Evolutionary conservation across 2,113 vertebrate genomes (phyloP).

Genomic region (Brachionichthys hirsutus): DNA sequence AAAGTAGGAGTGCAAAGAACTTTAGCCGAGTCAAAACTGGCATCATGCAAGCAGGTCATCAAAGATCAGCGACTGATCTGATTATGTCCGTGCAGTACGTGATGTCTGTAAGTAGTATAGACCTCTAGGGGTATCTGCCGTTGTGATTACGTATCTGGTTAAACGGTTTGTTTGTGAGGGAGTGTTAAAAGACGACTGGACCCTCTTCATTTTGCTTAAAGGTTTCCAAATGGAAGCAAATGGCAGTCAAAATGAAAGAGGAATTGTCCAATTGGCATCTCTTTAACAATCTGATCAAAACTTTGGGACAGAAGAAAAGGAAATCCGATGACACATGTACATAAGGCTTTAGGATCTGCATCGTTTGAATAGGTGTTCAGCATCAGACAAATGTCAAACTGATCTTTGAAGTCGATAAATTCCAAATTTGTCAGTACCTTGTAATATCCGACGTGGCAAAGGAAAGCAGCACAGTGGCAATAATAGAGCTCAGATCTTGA

Average conservation of each 20-base stretch:
- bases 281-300: constrained; percentile 16
- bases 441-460: constrained; percentile 22
- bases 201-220: background rate
- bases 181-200: constrained; percentile 16
- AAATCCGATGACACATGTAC: constrained; percentile 61
- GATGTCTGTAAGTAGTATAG: constrained; percentile 33
- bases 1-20: constrained; percentile 1
- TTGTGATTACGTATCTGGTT: constrained; percentile 35
- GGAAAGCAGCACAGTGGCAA: constrained; percentile 44
- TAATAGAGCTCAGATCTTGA: constrained; percentile 70
- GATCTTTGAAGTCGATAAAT: constrained; percentile 31
- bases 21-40: constrained; percentile 11
- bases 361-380: constrained; percentile 42
- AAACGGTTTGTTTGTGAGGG: constrained; percentile 25
- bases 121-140: constrained; percentile 38
- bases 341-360: constrained; percentile 68
- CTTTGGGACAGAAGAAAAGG: constrained; percentile 29
- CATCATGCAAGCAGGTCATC: constrained; percentile 13
- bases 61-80: constrained; percentile 27
- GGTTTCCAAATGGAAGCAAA: background rate
- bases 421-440: constrained; percentile 19
- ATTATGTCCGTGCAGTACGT: constrained; percentile 22
- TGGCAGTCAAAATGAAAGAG: background rate
- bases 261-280: constrained; percentile 22
- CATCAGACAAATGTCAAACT: constrained; percentile 32